Percentiles rank a stretch among this genome's conserved stretches.
Conservation (phyloP, 2,888 invertebrate species). For the Mechanitis mazaeus region DNA sequence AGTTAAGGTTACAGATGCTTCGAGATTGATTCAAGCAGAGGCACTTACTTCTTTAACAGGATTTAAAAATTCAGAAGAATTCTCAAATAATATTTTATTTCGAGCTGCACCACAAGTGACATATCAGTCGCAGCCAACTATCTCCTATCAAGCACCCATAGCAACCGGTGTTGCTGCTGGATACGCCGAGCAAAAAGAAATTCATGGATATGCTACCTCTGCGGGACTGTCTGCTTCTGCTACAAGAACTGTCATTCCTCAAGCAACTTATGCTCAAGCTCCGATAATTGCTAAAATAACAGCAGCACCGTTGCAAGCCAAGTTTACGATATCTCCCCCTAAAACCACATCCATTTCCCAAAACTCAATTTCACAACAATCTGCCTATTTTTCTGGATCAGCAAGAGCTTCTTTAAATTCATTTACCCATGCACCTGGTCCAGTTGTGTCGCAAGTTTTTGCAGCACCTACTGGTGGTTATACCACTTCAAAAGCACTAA, state of each 20-base stretch:
- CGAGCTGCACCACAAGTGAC: conserved; percentile 36
- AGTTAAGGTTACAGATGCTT: conserved; percentile 41
- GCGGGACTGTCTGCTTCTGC: conserved; percentile 66
- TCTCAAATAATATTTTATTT: conserved; percentile 32
- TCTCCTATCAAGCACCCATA: conserved; percentile 39
- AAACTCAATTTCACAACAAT: conserved; percentile 53
- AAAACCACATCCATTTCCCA: conserved; percentile 53
- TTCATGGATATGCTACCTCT: conserved; percentile 75
- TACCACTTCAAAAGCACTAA: conserved; percentile 55
- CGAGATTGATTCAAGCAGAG: conserved; percentile 32
- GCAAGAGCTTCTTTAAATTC: conserved; percentile 66
- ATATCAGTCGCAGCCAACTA: conserved; percentile 42
- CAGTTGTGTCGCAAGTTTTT: conserved; percentile 67
- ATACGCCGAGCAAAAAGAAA: conserved; percentile 51
- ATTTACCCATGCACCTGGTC: conserved; percentile 56
- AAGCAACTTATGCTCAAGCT: conserved; percentile 69
- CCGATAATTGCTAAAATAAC: conserved; percentile 72
- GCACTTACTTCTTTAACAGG: conserved; percentile 33
- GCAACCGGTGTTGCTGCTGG: conserved; percentile 46
- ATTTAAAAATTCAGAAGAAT: conserved; percentile 32
- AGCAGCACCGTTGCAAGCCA: conserved; percentile 64
- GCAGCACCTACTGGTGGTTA: conserved; percentile 59
- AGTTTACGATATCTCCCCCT: conserved; percentile 51
- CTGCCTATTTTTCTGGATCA: conserved; percentile 46
- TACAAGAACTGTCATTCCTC: conserved; percentile 56